These are phyloP conservation scores for Daptonema setosum DNA, from an alignment of 2,888 invertebrate species.

Conservation along the genomic window DNA sequence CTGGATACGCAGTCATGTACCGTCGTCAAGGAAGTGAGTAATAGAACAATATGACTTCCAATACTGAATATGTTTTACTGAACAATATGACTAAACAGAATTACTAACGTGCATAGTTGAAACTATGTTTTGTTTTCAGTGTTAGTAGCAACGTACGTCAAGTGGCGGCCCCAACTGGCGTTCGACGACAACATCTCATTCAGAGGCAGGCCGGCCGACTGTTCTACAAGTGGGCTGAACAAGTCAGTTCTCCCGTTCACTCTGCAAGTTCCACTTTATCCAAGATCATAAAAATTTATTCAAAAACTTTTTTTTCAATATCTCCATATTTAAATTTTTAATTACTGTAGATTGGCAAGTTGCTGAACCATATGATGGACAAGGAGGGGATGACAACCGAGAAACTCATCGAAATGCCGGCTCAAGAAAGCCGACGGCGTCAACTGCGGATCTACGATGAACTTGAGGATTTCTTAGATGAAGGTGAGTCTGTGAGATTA, in stretches of 20 bases:
- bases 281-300: no score
- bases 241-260: conserved; percentile 13
- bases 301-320: neutral
- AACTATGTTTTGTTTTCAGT: no score
- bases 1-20: conserved; percentile 36
- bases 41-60: no score
- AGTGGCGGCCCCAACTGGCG: conserved; percentile 8
- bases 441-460: conserved; percentile 34
- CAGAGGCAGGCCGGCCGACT: conserved; percentile 80
- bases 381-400: conserved; percentile 29
- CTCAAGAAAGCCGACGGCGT: conserved; percentile 29
- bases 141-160: neutral
- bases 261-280: no score
- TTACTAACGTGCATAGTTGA: no score
- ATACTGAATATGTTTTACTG: no score
- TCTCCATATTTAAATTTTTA: neutral
- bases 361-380: conserved; percentile 65
- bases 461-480: conserved; percentile 87
- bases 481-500: no score
- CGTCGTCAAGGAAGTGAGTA: neutral
- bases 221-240: conserved; percentile 88
- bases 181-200: conserved; percentile 38
- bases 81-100: no score
- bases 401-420: conserved; percentile 26
- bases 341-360: conserved; percentile 39